Percentiles rank a stretch among this genome's conserved stretches.
Evolutionary conservation across 2,888 invertebrate species (phyloP).

Genomic region (Latrodectus hesperus): DNA sequence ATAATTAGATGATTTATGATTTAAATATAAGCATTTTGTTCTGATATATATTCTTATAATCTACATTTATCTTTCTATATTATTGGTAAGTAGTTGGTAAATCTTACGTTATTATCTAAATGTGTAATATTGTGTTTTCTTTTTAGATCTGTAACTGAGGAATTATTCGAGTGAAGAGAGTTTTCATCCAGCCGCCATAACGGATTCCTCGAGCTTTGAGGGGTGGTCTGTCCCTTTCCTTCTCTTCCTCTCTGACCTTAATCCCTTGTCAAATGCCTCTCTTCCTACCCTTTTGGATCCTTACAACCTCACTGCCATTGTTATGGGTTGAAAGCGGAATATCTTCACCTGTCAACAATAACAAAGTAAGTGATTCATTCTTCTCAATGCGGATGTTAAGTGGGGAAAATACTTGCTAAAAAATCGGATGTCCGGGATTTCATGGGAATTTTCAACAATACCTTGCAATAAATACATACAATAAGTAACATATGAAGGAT

Average conservation of each 20-base stretch:
- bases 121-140: background rate
- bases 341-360: slow-evolving; percentile 46
- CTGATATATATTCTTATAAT: too few relatives aligned
- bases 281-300: slow-evolving; percentile 49
- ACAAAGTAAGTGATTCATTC: slow-evolving; percentile 27
- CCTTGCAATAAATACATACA: too few relatives aligned
- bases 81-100: background rate
- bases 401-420: too few relatives aligned
- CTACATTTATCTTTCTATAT: background rate
- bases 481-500: too few relatives aligned
- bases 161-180: slow-evolving; percentile 10
- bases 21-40: too few relatives aligned
- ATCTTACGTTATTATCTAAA: background rate
- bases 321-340: slow-evolving; percentile 53
- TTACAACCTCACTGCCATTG: slow-evolving; percentile 47
- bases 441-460: too few relatives aligned
- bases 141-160: slow-evolving; percentile 17
- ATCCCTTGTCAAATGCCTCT: slow-evolving; percentile 59
- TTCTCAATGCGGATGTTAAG: background rate
- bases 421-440: too few relatives aligned
- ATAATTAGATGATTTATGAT: too few relatives aligned
- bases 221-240: slow-evolving; percentile 37
- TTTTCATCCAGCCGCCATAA: slow-evolving; percentile 41
- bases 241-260: slow-evolving; percentile 12
- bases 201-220: slow-evolving; percentile 49